These are phyloP conservation scores for Melinaea menophilus DNA, from an alignment of 2,888 invertebrate genomes.

Conservation along the genomic window DNA sequence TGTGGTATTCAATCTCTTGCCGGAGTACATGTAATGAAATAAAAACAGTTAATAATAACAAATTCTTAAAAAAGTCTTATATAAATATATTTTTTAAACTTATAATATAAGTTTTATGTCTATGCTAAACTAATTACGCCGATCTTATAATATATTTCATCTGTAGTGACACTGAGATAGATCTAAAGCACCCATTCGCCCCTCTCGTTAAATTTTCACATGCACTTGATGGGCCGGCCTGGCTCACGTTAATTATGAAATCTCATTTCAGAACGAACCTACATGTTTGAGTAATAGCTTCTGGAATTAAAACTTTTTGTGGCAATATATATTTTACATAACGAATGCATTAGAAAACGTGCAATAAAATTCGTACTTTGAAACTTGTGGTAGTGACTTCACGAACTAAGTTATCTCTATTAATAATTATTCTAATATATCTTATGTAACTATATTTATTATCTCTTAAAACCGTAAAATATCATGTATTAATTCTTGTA, in stretches of 20 bases:
- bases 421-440: too few relatives aligned
- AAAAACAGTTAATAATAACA: too few relatives aligned
- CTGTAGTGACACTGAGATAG: constrained; percentile 55
- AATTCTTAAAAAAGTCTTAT: too few relatives aligned
- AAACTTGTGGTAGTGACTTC: not conserved
- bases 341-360: constrained; percentile 16
- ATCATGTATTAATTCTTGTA: too few relatives aligned
- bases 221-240: constrained; percentile 73
- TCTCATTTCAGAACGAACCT: constrained; percentile 72
- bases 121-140: constrained; percentile 19
- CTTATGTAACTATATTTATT: too few relatives aligned
- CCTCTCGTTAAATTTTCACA: constrained; percentile 76
- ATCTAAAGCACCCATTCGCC: constrained; percentile 50
- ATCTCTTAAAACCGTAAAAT: too few relatives aligned
- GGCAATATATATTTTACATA: constrained; percentile 59
- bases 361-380: not conserved
- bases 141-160: constrained; percentile 29
- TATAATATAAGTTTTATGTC: too few relatives aligned
- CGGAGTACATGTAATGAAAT: too few relatives aligned
- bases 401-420: too few relatives aligned
- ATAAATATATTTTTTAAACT: too few relatives aligned
- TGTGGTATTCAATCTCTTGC: too few relatives aligned
- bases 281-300: constrained; percentile 69
- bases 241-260: constrained; percentile 77
- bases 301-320: constrained; percentile 61